Conservation (phyloP, 2,888 invertebrate species). For the Drosophila quinaria region DNA sequence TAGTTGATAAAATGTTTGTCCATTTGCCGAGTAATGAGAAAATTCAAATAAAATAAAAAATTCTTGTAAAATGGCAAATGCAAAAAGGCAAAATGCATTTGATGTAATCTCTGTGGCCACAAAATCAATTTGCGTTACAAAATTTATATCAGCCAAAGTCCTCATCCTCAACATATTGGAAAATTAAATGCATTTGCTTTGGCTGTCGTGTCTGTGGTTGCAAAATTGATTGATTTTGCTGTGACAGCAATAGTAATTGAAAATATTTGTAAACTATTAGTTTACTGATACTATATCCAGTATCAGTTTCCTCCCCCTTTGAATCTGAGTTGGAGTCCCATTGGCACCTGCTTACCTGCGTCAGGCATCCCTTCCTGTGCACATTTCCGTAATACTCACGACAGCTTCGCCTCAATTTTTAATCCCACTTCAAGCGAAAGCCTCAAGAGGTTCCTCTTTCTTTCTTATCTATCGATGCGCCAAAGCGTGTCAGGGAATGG, state of each 20-base stretch:
- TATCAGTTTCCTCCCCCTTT: not conserved
- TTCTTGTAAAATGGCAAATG: slow-evolving; percentile 27
- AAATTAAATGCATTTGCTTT: slow-evolving; percentile 74
- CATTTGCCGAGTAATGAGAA: slow-evolving; percentile 27
- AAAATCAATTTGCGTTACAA: slow-evolving; percentile 75
- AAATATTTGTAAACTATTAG: slow-evolving; percentile 80
- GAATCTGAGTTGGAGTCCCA: slow-evolving; percentile 32
- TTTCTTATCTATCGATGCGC: slow-evolving; percentile 71
- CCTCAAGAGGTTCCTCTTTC: slow-evolving; percentile 58
- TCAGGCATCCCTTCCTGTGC: slow-evolving; percentile 68
- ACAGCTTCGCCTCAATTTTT: slow-evolving; percentile 34
- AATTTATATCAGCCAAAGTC: slow-evolving; percentile 52
- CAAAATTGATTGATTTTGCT: slow-evolving; percentile 77
- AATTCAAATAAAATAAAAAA: slow-evolving; percentile 48
- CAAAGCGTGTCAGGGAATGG: slow-evolving; percentile 72
- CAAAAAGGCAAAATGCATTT: slow-evolving; percentile 72
- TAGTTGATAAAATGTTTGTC: slow-evolving; percentile 54
- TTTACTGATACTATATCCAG: slow-evolving; percentile 40
- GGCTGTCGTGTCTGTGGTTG: slow-evolving; percentile 60
- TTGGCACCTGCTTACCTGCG: slow-evolving; percentile 49
- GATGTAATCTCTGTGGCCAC: slow-evolving; percentile 78
- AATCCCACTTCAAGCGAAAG: slow-evolving; percentile 71
- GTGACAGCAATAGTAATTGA: slow-evolving; percentile 79
- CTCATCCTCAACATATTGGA: slow-evolving; percentile 33
- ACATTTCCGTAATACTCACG: slow-evolving; percentile 62